A percentile compares a stretch with the other conserved stretches of the same genome.
phyloP scores from a whole-genome alignment of 1,140 invertebrate species.

The Drosophila kanapiae region DNA sequence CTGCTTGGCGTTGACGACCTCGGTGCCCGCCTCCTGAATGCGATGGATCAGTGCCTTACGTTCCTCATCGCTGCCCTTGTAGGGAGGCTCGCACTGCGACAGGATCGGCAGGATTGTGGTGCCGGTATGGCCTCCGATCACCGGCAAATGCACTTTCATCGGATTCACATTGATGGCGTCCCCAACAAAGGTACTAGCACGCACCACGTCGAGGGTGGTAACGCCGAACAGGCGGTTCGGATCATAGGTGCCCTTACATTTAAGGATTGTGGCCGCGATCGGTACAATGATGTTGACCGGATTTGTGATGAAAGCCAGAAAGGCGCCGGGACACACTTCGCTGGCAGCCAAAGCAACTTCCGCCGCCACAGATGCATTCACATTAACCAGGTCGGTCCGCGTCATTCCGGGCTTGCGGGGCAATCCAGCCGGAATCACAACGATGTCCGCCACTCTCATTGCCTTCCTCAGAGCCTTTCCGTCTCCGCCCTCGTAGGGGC shows the following conservation, averaged over 20 bases:
- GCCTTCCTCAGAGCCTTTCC: conserved; percentile 9
- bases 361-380: conserved; percentile 97
- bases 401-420: conserved; percentile 97
- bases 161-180: conserved; percentile 92
- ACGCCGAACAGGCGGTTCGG: conserved; percentile 96
- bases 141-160: conserved; percentile 92
- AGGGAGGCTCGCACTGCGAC: conserved; percentile 95
- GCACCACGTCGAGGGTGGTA: conserved; percentile 97
- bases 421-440: conserved; percentile 98
- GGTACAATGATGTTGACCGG: conserved; percentile 99
- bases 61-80: conserved; percentile 89
- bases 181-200: conserved; percentile 97
- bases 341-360: conserved; percentile 92
- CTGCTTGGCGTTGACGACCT: conserved; percentile 99
- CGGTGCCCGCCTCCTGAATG: conserved; percentile 98
- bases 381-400: conserved; percentile 97
- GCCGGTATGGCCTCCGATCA: conserved; percentile 98
- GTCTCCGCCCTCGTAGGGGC: conserved; percentile 88
- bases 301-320: conserved; percentile 98
- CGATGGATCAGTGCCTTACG: conserved; percentile 91
- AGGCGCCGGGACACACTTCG: conserved; percentile 93
- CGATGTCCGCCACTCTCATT: conserved; percentile 89
- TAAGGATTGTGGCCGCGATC: conserved; percentile 96
- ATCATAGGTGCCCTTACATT: conserved; percentile 93
- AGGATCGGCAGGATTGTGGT: conserved; percentile 98